Conservation (phyloP, 35 echinoderm and acorn worm genomes). For the Lytechinus pictus region DNA sequence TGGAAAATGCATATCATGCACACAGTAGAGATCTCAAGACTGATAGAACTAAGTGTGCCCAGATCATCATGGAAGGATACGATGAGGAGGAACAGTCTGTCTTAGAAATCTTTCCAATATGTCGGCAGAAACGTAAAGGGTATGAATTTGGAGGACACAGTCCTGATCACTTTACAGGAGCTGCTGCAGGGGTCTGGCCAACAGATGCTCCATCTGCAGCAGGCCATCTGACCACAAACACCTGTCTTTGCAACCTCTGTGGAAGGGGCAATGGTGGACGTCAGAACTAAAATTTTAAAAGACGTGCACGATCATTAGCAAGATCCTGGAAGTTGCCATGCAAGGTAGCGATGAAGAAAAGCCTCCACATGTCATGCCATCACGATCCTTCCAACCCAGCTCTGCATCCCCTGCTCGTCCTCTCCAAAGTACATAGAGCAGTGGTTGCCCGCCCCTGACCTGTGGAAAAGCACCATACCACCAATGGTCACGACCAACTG, state of each 20-base stretch:
- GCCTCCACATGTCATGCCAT: not conserved
- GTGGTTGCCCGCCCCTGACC: not conserved
- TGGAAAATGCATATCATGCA: not conserved
- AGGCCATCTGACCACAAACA: not conserved
- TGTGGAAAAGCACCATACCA: not conserved
- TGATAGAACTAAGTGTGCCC: not conserved
- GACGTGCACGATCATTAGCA: not conserved
- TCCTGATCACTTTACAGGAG: slow-evolving; percentile 11
- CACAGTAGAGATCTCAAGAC: not conserved
- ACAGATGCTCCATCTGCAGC: slow-evolving; percentile 15
- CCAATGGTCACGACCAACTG: no score
- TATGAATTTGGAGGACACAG: not conserved
- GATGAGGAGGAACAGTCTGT: not conserved
- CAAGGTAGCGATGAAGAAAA: slow-evolving; percentile 27
- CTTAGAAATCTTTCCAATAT: not conserved
- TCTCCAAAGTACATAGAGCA: not conserved
- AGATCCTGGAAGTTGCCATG: slow-evolving; percentile 26
- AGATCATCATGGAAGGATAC: not conserved
- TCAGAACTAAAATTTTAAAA: not conserved
- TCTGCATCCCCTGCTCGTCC: not conserved
- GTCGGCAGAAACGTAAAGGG: not conserved
- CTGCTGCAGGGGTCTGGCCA: not conserved
- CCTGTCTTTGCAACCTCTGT: not conserved
- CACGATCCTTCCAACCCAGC: not conserved
- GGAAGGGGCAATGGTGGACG: not conserved